A percentile compares a stretch with the other conserved stretches of the same genome.
Conservation (phyloP, 2,888 invertebrate species). For the Ormyrus pomaceus region DNA sequence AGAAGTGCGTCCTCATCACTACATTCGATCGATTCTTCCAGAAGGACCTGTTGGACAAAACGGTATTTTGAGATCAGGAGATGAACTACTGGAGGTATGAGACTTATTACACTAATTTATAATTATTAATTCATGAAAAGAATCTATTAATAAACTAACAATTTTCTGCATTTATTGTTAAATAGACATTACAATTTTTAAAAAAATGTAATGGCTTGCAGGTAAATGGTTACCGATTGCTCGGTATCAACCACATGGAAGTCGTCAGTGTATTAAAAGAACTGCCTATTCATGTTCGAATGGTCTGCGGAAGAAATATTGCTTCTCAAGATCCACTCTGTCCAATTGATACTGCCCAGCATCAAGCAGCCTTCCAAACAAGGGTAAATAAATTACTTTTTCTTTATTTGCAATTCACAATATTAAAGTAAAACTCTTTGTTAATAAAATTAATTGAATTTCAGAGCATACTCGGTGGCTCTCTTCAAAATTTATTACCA, state of each 20-base stretch:
- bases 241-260: conserved; percentile 96
- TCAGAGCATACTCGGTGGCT: conserved; percentile 89
- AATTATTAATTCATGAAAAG: background rate
- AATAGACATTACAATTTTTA: conserved; percentile 4
- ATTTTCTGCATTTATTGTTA: conserved; percentile 6
- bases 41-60: conserved; percentile 98
- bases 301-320: conserved; percentile 90
- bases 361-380: conserved; percentile 82
- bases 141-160: background rate
- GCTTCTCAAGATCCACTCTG: conserved; percentile 77
- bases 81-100: conserved; percentile 90
- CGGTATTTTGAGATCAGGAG: conserved; percentile 91
- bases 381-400: conserved; percentile 78
- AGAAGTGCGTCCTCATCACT: conserved; percentile 98
- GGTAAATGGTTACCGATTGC: conserved; percentile 94
- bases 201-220: conserved; percentile 70
- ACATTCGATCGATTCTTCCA: conserved; percentile 96
- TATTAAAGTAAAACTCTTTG: background rate
- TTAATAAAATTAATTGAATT: conserved; percentile 63
- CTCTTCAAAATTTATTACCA: conserved; percentile 88
- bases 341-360: conserved; percentile 82
- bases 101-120: background rate
- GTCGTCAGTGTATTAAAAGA: conserved; percentile 97
- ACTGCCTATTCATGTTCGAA: conserved; percentile 90
- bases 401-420: background rate